These are phyloP conservation scores for Bradypodion ventrale DNA, from an alignment of 2,797 vertebrate genomes.

Conservation along the genomic window DNA sequence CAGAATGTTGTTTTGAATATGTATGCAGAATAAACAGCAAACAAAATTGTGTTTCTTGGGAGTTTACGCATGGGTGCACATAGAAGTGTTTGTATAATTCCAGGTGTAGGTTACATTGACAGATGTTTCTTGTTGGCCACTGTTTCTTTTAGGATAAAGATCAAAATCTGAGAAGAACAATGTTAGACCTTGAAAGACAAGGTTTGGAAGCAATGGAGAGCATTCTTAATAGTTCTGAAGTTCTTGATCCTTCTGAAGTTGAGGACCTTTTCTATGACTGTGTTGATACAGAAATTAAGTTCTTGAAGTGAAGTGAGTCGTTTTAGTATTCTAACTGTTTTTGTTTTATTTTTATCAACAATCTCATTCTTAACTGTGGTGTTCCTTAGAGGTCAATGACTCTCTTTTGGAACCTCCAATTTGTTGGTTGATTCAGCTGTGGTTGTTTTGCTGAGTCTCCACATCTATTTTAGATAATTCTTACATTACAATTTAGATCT, in stretches of 20 bases:
- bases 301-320: constrained; percentile 82
- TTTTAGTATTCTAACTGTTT: constrained; percentile 47
- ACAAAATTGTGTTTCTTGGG: not conserved
- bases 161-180: constrained; percentile 76
- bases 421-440: not conserved
- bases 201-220: constrained; percentile 83
- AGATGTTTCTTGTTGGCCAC: constrained; percentile 38
- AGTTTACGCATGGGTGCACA: not conserved
- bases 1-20: not conserved
- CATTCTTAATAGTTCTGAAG: constrained; percentile 72
- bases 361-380: constrained; percentile 7
- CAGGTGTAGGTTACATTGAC: not conserved
- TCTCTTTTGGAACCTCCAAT: not conserved
- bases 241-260: constrained; percentile 77
- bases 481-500: constrained; percentile 40
- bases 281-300: constrained; percentile 84
- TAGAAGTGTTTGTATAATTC: not conserved
- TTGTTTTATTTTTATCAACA: constrained; percentile 48
- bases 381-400: not conserved
- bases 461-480: constrained; percentile 29
- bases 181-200: constrained; percentile 81
- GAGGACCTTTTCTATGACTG: constrained; percentile 85
- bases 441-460: constrained; percentile 1
- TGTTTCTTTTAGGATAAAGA: constrained; percentile 74
- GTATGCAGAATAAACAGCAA: not conserved